phyloP scores from a whole-genome alignment of 2,797 vertebrate genomes.

The Limosa lapponica region DNA sequence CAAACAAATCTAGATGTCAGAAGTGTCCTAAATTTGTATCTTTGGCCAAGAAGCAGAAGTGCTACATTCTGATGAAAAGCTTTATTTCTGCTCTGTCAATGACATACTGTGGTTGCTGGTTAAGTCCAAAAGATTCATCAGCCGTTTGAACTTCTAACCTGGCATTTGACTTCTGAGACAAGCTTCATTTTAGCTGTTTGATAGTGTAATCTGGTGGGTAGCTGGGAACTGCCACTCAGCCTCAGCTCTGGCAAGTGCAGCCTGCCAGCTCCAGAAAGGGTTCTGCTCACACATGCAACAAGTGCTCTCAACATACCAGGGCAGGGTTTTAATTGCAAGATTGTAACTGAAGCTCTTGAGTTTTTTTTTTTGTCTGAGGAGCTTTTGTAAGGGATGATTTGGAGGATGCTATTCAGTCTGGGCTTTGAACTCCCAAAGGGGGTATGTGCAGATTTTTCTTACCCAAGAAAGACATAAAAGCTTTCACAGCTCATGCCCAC shows the following conservation, averaged over 20 bases:
- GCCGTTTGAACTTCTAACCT: slow-evolving; percentile 13
- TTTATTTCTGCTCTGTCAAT: neutral
- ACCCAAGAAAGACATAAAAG: neutral
- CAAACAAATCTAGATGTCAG: neutral
- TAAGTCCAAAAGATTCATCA: slow-evolving; percentile 30
- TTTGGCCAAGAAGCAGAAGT: neutral
- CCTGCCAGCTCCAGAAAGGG: neutral
- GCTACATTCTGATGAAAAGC: neutral
- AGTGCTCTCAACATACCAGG: neutral
- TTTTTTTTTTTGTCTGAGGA: slow-evolving; percentile 21
- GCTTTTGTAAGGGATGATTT: neutral
- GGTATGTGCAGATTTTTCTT: neutral
- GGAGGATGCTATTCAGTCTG: neutral
- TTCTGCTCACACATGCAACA: neutral
- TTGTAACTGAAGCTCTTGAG: neutral
- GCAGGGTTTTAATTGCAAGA: slow-evolving; percentile 31
- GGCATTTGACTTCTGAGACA: slow-evolving; percentile 37
- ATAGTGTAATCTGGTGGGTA: neutral
- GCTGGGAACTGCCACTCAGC: neutral
- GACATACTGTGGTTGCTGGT: neutral
- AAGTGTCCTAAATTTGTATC: neutral
- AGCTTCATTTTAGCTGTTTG: neutral
- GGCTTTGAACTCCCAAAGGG: neutral
- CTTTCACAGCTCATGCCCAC: neutral
- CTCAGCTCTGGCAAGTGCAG: neutral